Conservation (phyloP, 2,113 vertebrate species). For the Hiodon tergisus region DNA sequence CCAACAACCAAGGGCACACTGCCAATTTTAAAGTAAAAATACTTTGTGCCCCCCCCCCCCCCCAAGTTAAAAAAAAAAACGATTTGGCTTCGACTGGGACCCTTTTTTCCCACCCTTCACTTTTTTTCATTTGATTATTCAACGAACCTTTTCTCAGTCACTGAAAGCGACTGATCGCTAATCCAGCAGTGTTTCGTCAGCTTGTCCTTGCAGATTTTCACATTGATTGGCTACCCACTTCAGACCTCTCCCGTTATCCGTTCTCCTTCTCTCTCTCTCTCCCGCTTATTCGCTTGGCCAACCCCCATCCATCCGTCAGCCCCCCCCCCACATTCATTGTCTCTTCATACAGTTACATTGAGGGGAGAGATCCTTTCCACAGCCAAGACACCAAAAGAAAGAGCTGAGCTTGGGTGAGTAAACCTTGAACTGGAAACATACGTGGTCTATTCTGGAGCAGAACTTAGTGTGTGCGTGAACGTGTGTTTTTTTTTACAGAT, state of each 20-base stretch:
- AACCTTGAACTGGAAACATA: constrained; percentile 14
- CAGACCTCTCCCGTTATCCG: constrained; percentile 38
- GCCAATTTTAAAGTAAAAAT: too few species aligned
- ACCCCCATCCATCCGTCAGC: constrained; percentile 13
- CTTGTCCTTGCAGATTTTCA: constrained; percentile 39
- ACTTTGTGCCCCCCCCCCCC: not conserved
- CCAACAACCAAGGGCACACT: too few species aligned
- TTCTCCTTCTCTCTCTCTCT: constrained; percentile 25
- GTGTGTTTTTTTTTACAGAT: not conserved
- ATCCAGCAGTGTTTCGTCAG: constrained; percentile 41
- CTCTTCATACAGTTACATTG: constrained; percentile 40
- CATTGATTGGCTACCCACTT: constrained; percentile 48
- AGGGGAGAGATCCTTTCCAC: constrained; percentile 39
- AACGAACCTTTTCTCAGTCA: constrained; percentile 15
- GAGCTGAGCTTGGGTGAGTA: constrained; percentile 56
- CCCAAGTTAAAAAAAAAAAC: constrained; percentile 17
- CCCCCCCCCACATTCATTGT: constrained; percentile 53
- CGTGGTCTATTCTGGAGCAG: not conserved
- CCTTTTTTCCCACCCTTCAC: constrained; percentile 13
- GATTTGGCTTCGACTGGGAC: constrained; percentile 12
- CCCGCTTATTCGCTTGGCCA: constrained; percentile 22
- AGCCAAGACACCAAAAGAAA: constrained; percentile 29
- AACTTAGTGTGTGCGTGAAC: constrained; percentile 4
- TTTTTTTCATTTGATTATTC: constrained; percentile 24
- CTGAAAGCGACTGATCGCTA: constrained; percentile 35